Base-by-base conservation (phyloP, 2,113 vertebrate species). In the Mesembrinibis cayennensis region DNA sequence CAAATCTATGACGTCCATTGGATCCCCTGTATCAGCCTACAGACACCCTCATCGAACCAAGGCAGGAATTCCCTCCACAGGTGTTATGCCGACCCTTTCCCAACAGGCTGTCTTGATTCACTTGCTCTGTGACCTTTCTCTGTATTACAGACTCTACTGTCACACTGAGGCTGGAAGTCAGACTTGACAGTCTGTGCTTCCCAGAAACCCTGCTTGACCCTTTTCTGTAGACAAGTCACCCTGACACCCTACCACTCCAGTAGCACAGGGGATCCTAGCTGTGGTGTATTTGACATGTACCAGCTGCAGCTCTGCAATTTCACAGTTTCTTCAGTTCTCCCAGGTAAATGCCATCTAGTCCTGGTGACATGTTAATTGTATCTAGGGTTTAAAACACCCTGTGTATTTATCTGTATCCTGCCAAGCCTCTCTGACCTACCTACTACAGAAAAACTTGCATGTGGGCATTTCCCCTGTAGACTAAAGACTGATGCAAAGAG, bases 211-310 rank as follows among this genome's bases (percentile, higher is more conserved):
- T 73, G 6, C 34, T 44, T 70, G 36, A 89, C 23, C 15, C 12
- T 61, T 25, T 82, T 34, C 34, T 53, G 7, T 42, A 58, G 59
- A 16, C 13, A 47, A 65, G 38, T 55, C 27, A 22, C 16, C 22
- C 21, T 59, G 38, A 50, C 12, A 36, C 2, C 15, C 11, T 13
- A 16, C 15, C 12, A 5, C 14, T 69, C 21, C 45, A 29, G 19
- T 19, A 42, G 38, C 38, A 50, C 14, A 14, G 11, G 16, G 9
- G 7, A 78, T 44, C 18, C 55, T 38, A 30, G 9, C 58, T 62
- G 15, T 32, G 40, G 8, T 0, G 0, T n/a, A 14, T 91, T 76
- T 76, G 72, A 36, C 6, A 5, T 0, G 1, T 19, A 12, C 27
- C 50, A 62, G 56, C 12, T 80, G 38, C 0, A 1, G 12, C 21